Percentiles rank a stretch among this genome's conserved stretches.
phyloP scores from a whole-genome alignment of 2,113 vertebrate genomes.

The Trematocara marginatum region DNA sequence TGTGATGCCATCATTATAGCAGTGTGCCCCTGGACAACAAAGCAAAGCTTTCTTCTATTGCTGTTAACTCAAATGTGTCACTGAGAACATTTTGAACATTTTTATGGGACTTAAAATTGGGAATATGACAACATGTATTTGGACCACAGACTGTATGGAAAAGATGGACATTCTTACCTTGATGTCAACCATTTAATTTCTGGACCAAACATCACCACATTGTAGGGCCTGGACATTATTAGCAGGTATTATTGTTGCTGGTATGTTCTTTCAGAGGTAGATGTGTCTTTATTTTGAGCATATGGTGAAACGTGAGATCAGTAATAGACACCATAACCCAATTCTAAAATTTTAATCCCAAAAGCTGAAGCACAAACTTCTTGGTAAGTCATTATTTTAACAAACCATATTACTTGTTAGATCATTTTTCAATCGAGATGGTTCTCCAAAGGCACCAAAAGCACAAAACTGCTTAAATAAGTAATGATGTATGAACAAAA shows the following conservation, averaged over 20 bases:
- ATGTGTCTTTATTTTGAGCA: neutral
- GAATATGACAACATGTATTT: neutral
- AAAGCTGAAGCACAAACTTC: neutral
- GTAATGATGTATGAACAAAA: neutral
- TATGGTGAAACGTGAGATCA: neutral
- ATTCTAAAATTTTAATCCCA: fast-evolving
- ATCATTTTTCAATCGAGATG: fast-evolving
- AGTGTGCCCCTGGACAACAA: neutral
- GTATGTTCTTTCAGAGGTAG: fast-evolving
- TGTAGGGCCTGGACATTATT: neutral
- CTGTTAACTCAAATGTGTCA: neutral
- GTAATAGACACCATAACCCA: fast-evolving
- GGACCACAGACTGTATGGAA: neutral
- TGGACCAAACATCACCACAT: neutral
- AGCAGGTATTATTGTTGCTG: neutral
- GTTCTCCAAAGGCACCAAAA: fast-evolving
- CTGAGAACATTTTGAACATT: neutral
- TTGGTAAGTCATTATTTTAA: neutral
- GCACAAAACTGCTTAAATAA: neutral
- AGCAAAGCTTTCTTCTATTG: neutral
- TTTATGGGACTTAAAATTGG: neutral
- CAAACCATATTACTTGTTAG: neutral
- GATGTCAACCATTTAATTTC: fast-evolving
- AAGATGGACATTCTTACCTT: neutral
- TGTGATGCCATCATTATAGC: fast-evolving